These are phyloP conservation scores for Drosophila watanabei DNA, from an alignment of 1,140 invertebrate genomes.

Conservation along the genomic window DNA sequence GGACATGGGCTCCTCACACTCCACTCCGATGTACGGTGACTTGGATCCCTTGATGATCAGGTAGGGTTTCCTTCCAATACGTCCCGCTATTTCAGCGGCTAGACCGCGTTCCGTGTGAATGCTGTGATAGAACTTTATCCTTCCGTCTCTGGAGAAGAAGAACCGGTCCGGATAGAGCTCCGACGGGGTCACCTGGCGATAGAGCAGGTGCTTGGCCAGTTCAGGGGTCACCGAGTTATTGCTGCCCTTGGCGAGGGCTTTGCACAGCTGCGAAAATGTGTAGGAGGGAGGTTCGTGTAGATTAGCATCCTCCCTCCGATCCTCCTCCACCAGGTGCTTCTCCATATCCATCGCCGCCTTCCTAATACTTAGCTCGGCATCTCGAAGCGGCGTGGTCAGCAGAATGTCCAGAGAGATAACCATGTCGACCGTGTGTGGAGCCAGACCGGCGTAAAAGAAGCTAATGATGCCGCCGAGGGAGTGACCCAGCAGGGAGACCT, in stretches of 20 bases:
- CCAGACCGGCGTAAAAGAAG: conserved; percentile 87
- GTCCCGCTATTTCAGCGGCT: conserved; percentile 36
- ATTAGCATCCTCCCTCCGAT: conserved; percentile 29
- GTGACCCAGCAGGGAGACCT: conserved; percentile 89
- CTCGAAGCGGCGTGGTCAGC: conserved; percentile 65
- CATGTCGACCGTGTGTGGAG: conserved; percentile 87
- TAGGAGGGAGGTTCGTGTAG: conserved; percentile 87
- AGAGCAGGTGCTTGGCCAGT: conserved; percentile 87
- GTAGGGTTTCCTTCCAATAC: conserved; percentile 60
- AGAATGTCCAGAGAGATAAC: conserved; percentile 88
- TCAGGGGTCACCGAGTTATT: conserved; percentile 86
- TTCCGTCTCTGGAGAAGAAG: conserved; percentile 87
- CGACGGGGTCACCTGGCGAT: conserved; percentile 87
- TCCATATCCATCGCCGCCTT: conserved; percentile 10
- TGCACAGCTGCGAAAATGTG: conserved; percentile 87
- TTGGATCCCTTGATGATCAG: conserved; percentile 61
- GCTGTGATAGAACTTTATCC: conserved; percentile 84
- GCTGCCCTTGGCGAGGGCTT: conserved; percentile 85
- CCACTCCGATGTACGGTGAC: conserved; percentile 13
- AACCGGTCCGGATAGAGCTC: conserved; percentile 87
- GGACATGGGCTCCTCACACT: conserved; percentile 85
- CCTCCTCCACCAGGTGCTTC: conserved; percentile 53
- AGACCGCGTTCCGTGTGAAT: conserved; percentile 23
- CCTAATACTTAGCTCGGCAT: not conserved
- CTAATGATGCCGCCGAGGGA: conserved; percentile 88